Percentiles rank a stretch among this genome's conserved stretches.
Conservation (phyloP, 2,113 vertebrate genomes). For the Lycocorax pyrrhopterus region DNA sequence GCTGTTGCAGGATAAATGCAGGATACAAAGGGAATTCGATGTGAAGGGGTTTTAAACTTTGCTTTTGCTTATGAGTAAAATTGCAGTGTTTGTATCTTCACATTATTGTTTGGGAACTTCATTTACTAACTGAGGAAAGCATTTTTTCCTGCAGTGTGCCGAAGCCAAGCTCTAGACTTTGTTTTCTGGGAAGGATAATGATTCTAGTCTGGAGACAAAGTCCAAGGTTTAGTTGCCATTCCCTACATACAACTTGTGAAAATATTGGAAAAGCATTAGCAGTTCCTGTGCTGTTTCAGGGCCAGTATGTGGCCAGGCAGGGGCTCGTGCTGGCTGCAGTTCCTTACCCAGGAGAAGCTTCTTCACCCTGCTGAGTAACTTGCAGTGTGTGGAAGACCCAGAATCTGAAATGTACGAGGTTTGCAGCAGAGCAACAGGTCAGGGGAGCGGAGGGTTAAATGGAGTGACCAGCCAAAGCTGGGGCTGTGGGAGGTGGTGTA, state of each 20-base stretch:
- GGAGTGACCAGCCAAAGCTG: not conserved
- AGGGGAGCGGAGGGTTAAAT: not conserved
- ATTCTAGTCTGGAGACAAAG: not conserved
- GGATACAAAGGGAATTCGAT: not conserved
- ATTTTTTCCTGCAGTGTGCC: not conserved
- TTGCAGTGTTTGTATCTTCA: not conserved
- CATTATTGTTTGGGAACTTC: not conserved
- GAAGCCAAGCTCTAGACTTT: not conserved
- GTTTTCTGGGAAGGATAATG: not conserved
- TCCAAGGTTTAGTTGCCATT: not conserved
- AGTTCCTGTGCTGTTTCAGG: not conserved
- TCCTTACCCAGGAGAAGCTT: not conserved
- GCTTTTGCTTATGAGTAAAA: not conserved
- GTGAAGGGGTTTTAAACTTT: not conserved
- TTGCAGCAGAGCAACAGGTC: not conserved
- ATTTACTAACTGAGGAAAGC: not conserved
- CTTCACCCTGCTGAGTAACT: not conserved
- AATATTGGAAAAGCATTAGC: fast-evolving
- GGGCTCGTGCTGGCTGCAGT: not conserved
- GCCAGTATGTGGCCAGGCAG: too few species aligned
- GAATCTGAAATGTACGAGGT: not conserved
- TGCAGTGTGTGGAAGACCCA: fast-evolving
- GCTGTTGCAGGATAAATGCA: not conserved
- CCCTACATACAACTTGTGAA: not conserved
- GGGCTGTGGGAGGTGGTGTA: too few species aligned